These are phyloP conservation scores for Troilus luridus DNA, from an alignment of 2,888 invertebrate species.

Conservation along the genomic window DNA sequence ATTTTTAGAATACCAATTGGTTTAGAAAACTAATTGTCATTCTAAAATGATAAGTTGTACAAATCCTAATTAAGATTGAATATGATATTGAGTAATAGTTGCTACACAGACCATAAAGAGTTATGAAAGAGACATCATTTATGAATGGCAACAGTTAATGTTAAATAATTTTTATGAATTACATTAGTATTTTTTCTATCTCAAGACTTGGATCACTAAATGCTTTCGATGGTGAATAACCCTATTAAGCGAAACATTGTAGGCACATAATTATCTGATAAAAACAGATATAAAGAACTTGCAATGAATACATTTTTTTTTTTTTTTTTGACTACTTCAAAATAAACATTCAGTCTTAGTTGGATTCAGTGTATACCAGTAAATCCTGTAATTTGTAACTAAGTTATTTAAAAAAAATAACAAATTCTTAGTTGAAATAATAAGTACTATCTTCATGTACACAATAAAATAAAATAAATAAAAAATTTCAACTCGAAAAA, in stretches of 20 bases:
- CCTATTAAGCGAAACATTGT: not conserved
- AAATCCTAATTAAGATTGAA: conserved; percentile 23
- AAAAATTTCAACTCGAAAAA: not conserved
- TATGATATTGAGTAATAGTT: not conserved
- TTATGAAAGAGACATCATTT: not conserved
- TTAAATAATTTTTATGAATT: not conserved
- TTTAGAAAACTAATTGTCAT: not conserved
- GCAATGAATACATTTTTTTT: not conserved
- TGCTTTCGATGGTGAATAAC: not conserved
- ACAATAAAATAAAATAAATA: not conserved
- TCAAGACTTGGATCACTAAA: not conserved
- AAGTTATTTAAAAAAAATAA: not conserved
- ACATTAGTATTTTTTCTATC: not conserved
- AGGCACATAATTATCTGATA: not conserved
- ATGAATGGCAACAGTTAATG: not conserved
- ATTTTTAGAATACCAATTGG: not conserved
- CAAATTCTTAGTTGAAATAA: not conserved
- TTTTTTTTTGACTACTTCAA: not conserved
- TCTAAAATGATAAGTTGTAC: not conserved
- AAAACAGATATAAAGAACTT: not conserved
- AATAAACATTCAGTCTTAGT: not conserved
- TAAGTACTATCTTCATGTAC: not conserved
- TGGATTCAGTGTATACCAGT: not conserved
- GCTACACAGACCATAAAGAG: conserved; percentile 15
- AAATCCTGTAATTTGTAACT: not conserved